Evolutionary conservation across 30 jellyfish, hydroid and myxozoan species (phyloP).

Genomic region (Aurelia aurita): DNA sequence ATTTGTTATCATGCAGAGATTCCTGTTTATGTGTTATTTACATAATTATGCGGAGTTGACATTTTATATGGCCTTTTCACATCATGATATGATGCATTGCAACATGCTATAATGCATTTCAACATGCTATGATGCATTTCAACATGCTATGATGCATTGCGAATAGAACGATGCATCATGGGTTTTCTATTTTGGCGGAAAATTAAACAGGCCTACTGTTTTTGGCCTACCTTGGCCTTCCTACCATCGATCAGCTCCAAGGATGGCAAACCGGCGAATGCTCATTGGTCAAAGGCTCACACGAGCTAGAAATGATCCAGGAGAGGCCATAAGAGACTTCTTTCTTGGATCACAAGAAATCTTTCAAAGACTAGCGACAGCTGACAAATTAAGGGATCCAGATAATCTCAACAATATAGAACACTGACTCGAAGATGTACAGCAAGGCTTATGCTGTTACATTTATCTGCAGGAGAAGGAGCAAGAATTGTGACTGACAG

Average conservation of each 20-base stretch:
- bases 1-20: too few relatives aligned
- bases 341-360: constrained; percentile 2
- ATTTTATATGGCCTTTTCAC: too few relatives aligned
- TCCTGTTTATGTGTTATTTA: too few relatives aligned
- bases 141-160: too few relatives aligned
- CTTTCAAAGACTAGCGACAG: background rate
- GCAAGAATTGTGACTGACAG: constrained; percentile 1
- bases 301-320: constrained; percentile 7
- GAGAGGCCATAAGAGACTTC: constrained; percentile 10
- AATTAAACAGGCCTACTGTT: too few relatives aligned
- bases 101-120: too few relatives aligned
- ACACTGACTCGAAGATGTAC: constrained; percentile 12
- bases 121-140: too few relatives aligned
- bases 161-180: too few relatives aligned
- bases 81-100: too few relatives aligned
- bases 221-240: background rate
- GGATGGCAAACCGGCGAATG: constrained; percentile 7
- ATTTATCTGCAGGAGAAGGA: constrained; percentile 5
- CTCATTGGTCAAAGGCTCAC: constrained; percentile 1
- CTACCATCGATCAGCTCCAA: background rate
- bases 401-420: background rate
- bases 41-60: too few relatives aligned
- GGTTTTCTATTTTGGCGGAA: too few relatives aligned
- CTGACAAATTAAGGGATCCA: constrained; percentile 5
- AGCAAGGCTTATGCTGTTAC: background rate